Base-by-base conservation (phyloP, 37 sponge, comb jelly and placozoan genomes). In the Geodia barretti region DNA sequence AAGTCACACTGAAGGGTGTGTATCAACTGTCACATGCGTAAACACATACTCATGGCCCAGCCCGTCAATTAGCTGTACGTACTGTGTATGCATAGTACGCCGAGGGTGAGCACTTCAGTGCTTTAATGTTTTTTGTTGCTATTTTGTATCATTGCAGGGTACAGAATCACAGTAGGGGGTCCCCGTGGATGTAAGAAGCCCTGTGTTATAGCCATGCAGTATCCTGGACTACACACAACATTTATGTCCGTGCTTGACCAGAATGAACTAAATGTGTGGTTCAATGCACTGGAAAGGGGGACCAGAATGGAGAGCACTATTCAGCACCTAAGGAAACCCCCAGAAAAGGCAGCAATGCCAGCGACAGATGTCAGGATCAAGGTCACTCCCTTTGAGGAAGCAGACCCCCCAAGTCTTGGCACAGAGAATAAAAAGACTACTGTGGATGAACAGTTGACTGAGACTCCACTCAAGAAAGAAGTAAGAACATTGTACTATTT, bases 201-300 rank as follows among this genome's bases (percentile, higher is more conserved):
- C 0, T 72, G 60, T 40, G 81, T 60, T 31, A 70, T 88, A 39
- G n/a, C 42, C 5, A 9, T 88, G 62, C 30, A 32, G 1, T 86
- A 86, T 20, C 33, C 68, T n/a, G 74, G 79, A 2, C 35, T 70
- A 9, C 41, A 60, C 23, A 64, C 87, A 20, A 69, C 83, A 1
- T 67, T 34, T 41, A 43, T 91, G 37, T 35, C 87, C 0, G 61
- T 82, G 43, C 41, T 25, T 8, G 79, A 91, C 34, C 69, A 47
- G 37, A 32, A 36, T 3, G 87, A 91, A 5, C 30, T 83, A 33
- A 75, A 70, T 23, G 42, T 66, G 39, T 91, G 91, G 91, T 73
- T 86, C 20, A 68, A n/a, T 64, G 83, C 81, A 28, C 75, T 91
- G 43, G 87, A 86, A 28, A 26, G 34, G 54, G 84, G 59, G 14